phyloP scores from a whole-genome alignment of 1,140 invertebrate species.

The Lepidotrigona ventralis region DNA sequence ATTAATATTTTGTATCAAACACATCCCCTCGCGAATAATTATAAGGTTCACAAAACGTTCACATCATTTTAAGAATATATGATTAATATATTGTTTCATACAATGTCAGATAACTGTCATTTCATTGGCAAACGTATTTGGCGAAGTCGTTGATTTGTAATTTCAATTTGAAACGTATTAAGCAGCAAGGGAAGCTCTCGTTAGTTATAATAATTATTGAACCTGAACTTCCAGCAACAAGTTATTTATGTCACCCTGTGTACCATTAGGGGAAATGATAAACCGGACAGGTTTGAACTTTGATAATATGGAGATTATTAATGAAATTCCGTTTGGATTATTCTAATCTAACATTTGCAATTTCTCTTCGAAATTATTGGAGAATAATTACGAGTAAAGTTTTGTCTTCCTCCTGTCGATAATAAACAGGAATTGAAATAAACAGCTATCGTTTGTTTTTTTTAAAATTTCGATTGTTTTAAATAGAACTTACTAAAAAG shows the following conservation, averaged over 20 bases:
- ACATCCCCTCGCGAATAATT: too few relatives aligned
- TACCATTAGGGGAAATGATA: background rate
- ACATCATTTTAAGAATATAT: too few relatives aligned
- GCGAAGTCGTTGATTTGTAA: background rate
- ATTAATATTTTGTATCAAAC: too few relatives aligned
- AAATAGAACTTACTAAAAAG: too few relatives aligned
- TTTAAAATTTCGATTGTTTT: too few relatives aligned
- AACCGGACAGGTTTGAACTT: background rate
- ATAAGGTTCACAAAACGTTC: too few relatives aligned
- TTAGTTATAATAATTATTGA: conserved; percentile 5
- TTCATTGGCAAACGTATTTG: background rate
- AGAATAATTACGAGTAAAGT: background rate
- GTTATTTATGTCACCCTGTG: background rate
- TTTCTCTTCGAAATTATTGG: background rate
- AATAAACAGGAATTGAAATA: background rate
- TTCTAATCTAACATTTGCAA: background rate
- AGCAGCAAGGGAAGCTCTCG: background rate
- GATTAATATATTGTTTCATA: background rate
- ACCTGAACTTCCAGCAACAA: background rate
- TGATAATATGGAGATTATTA: background rate
- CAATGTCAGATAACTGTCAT: background rate
- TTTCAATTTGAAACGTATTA: too few relatives aligned
- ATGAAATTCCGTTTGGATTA: background rate
- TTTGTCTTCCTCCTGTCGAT: background rate
- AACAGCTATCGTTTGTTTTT: too few relatives aligned